A percentile compares a stretch with the other conserved stretches of the same genome.
phyloP scores from a whole-genome alignment of 2,797 vertebrate species.

The Pelodytes ibericus region DNA sequence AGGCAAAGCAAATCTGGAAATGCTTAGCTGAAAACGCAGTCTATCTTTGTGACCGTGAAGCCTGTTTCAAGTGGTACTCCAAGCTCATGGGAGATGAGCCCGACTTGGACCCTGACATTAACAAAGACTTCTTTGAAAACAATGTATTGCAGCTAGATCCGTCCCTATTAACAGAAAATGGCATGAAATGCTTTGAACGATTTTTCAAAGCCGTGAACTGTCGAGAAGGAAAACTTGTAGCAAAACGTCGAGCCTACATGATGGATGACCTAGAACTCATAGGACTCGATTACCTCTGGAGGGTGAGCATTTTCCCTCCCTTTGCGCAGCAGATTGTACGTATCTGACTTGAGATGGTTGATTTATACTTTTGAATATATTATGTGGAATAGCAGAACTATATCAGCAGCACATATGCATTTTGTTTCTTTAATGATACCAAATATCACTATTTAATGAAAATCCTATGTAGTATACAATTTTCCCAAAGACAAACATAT shows the following conservation, averaged over 20 bases:
- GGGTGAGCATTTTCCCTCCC: constrained; percentile 77
- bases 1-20: constrained; percentile 99
- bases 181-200: constrained; percentile 99
- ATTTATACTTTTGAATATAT: too few species aligned
- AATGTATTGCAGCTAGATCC: constrained; percentile 98
- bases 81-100: constrained; percentile 99
- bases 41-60: constrained; percentile 98
- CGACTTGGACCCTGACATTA: constrained; percentile 98
- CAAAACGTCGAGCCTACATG: constrained; percentile 98
- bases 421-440: too few species aligned
- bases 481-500: too few species aligned
- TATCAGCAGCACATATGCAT: too few species aligned
- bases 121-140: constrained; percentile 99
- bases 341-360: too few species aligned
- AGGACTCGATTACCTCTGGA: constrained; percentile 98
- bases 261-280: constrained; percentile 99
- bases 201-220: constrained; percentile 99
- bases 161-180: constrained; percentile 96
- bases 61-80: constrained; percentile 99
- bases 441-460: too few species aligned
- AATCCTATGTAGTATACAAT: too few species aligned
- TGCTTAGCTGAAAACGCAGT: constrained; percentile 98
- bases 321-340: not conserved
- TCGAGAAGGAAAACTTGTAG: constrained; percentile 97
- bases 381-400: too few species aligned